Percentiles rank a stretch among this genome's conserved stretches.
Conservation (phyloP, 2,888 invertebrate genomes). For the Conomelus anceps region DNA sequence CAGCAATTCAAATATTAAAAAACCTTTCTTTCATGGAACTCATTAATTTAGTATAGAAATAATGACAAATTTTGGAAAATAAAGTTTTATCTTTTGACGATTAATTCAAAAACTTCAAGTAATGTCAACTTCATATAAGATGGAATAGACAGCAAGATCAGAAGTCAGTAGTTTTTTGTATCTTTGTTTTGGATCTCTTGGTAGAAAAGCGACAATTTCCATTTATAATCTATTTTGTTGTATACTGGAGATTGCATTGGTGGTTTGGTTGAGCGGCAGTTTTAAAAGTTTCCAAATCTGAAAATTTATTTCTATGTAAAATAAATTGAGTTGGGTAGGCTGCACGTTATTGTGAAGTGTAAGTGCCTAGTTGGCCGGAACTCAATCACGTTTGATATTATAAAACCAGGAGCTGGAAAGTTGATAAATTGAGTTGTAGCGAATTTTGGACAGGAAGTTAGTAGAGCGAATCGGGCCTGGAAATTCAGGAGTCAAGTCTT, state of each 20-base stretch:
- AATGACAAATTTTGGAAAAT: too few relatives aligned
- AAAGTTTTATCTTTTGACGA: too few relatives aligned
- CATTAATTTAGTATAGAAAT: too few relatives aligned
- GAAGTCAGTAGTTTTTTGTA: too few relatives aligned
- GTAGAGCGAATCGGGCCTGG: background rate
- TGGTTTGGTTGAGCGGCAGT: background rate
- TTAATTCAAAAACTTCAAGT: too few relatives aligned
- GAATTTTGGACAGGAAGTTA: background rate
- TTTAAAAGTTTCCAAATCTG: background rate
- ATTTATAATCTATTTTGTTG: too few relatives aligned
- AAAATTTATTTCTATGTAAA: background rate
- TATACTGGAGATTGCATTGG: background rate
- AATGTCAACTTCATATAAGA: too few relatives aligned
- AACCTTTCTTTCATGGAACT: too few relatives aligned
- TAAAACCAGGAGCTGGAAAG: background rate
- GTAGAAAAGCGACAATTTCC: too few relatives aligned
- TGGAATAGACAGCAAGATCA: too few relatives aligned
- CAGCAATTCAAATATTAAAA: too few relatives aligned
- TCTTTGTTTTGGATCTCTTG: too few relatives aligned
- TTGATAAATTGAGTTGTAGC: conserved; percentile 2
- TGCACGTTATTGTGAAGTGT: background rate
- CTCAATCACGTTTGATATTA: conserved; percentile 6
- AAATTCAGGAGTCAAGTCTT: background rate
- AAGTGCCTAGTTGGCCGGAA: conserved; percentile 3
- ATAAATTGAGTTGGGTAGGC: background rate